phyloP scores from a whole-genome alignment of 2,888 invertebrate genomes.

The Rhimphoctona megacephalus region DNA sequence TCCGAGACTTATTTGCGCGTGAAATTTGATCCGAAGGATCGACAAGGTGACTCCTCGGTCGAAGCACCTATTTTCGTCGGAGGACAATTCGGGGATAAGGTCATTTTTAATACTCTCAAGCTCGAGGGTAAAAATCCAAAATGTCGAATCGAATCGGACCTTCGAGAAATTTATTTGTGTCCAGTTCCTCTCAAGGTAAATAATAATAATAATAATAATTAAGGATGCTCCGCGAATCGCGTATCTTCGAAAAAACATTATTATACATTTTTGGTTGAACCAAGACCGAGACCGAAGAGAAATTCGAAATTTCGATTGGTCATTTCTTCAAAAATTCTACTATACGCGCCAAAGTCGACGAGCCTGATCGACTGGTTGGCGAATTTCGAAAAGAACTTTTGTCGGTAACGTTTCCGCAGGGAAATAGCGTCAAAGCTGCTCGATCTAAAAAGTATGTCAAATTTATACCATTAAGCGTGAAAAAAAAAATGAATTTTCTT shows the following conservation, averaged over 20 bases:
- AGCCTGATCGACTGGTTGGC: slow-evolving; percentile 65
- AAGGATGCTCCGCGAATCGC: not conserved
- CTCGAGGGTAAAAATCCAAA: slow-evolving; percentile 77
- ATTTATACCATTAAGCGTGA: not conserved
- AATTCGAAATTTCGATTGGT: slow-evolving; percentile 70
- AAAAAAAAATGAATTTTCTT: not conserved
- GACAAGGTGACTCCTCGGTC: slow-evolving; percentile 73
- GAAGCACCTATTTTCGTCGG: slow-evolving; percentile 81
- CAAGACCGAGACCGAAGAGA: slow-evolving; percentile 71
- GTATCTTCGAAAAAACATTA: not conserved
- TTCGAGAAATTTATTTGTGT: slow-evolving; percentile 78
- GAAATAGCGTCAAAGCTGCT: slow-evolving; percentile 46
- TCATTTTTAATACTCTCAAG: slow-evolving; percentile 81
- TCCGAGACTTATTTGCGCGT: slow-evolving; percentile 75
- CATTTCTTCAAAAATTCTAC: slow-evolving; percentile 66
- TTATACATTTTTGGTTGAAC: no score
- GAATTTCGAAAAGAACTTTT: slow-evolving; percentile 66
- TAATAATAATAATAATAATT: no score
- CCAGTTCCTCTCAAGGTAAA: slow-evolving; percentile 78
- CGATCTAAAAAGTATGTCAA: slow-evolving; percentile 8
- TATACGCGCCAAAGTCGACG: slow-evolving; percentile 66
- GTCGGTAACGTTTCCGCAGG: slow-evolving; percentile 68
- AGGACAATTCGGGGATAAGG: slow-evolving; percentile 74
- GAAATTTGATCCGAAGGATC: slow-evolving; percentile 75
- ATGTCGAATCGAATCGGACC: slow-evolving; percentile 76